These are phyloP conservation scores for Opisthograptis luteolata DNA, from an alignment of 2,888 invertebrate genomes.

Conservation along the genomic window DNA sequence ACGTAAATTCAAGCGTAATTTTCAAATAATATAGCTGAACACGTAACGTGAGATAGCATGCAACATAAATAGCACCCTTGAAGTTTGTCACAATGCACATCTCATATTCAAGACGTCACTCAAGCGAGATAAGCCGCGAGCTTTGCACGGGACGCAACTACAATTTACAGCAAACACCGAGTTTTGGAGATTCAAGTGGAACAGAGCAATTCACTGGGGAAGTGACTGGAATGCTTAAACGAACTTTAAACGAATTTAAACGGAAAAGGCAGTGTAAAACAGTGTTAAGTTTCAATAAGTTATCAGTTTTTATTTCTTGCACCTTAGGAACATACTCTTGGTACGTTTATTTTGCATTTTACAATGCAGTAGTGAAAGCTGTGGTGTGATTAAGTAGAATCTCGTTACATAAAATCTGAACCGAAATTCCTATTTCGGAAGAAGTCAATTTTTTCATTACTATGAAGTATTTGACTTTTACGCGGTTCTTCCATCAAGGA, in stretches of 20 bases:
- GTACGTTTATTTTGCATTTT: too few species aligned
- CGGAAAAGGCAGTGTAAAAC: slow-evolving; percentile 1
- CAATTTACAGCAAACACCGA: slow-evolving; percentile 57
- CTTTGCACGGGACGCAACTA: slow-evolving; percentile 48
- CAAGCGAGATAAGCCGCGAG: slow-evolving; percentile 51
- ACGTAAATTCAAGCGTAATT: slow-evolving; percentile 8
- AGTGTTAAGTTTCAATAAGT: slow-evolving; percentile 5
- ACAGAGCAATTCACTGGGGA: slow-evolving; percentile 34
- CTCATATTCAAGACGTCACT: slow-evolving; percentile 53
- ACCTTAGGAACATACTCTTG: too few species aligned
- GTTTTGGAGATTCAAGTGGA: slow-evolving; percentile 50
- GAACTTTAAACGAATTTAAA: slow-evolving; percentile 36
- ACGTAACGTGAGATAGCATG: slow-evolving; percentile 18
- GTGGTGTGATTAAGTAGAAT: too few species aligned
- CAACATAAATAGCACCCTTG: slow-evolving; percentile 29
- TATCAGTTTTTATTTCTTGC: too few species aligned
- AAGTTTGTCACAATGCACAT: slow-evolving; percentile 47
- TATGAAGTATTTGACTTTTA: too few species aligned
- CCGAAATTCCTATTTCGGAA: too few species aligned
- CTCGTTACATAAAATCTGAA: too few species aligned
- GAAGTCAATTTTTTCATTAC: too few species aligned
- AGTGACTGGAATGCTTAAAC: slow-evolving; percentile 49
- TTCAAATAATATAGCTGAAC: slow-evolving; percentile 7
- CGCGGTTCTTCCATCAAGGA: slow-evolving; percentile 21
- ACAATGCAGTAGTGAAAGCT: too few species aligned